Percentiles rank a stretch among this genome's conserved stretches.
Evolutionary conservation across 2,113 vertebrate genomes (phyloP).

Genomic region (Isurus oxyrinchus): DNA sequence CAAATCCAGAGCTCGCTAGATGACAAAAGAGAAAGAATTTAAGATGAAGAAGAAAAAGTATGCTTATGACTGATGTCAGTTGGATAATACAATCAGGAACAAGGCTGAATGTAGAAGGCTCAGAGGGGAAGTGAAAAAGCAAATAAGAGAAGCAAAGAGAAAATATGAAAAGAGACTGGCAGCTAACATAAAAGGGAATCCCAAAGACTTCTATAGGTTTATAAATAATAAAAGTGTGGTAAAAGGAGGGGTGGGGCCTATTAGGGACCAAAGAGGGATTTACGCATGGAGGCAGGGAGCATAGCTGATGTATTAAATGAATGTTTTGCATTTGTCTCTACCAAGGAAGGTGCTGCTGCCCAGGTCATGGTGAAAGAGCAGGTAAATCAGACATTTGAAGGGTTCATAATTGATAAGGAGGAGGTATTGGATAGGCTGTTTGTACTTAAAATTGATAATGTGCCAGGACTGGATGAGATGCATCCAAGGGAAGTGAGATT

Average conservation of each 20-base stretch:
- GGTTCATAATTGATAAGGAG: not conserved
- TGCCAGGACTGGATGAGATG: not conserved
- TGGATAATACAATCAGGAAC: no score
- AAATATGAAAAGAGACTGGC: not conserved
- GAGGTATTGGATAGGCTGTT: not conserved
- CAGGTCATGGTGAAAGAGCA: not conserved
- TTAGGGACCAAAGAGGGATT: not conserved
- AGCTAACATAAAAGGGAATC: not conserved
- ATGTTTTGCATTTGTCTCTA: not conserved
- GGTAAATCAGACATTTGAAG: not conserved
- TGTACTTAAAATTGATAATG: not conserved
- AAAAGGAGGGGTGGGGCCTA: not conserved
- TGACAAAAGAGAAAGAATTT: not conserved
- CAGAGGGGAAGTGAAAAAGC: no score
- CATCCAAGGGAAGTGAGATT: not conserved
- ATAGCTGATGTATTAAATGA: not conserved
- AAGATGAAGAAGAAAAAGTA: not conserved
- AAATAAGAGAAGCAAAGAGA: not conserved
- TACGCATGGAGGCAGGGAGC: not conserved
- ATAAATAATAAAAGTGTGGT: not conserved
- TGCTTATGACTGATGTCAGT: not conserved
- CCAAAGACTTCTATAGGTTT: not conserved
- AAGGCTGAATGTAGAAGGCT: no score
- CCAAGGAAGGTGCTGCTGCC: not conserved
- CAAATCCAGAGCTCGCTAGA: no score